A percentile compares a stretch with the other conserved stretches of the same genome.
phyloP scores from a whole-genome alignment of 2,888 invertebrate species.

The Merodon equestris region DNA sequence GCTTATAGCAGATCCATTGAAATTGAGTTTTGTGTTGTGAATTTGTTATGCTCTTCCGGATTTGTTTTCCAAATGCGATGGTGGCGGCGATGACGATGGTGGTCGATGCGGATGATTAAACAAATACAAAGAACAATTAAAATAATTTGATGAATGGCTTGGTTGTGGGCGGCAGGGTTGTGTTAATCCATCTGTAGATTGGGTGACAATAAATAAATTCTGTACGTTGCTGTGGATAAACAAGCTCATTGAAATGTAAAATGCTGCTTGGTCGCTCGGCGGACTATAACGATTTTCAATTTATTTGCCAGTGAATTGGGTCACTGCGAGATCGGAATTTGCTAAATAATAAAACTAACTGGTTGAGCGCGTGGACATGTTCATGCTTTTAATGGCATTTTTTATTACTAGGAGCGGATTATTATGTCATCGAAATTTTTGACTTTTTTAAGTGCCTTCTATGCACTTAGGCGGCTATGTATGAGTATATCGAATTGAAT shows the following conservation, averaged over 20 bases:
- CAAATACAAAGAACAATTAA: conserved; percentile 32
- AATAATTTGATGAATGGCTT: conserved; percentile 36
- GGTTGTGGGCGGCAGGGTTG: neutral
- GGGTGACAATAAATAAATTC: neutral
- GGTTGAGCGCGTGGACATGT: too few species aligned
- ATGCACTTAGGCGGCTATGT: too few species aligned
- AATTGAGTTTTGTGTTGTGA: conserved; percentile 22
- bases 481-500: too few species aligned
- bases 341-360: too few species aligned
- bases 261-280: neutral
- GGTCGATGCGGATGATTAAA: conserved; percentile 43
- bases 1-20: conserved; percentile 43
- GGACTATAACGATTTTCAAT: neutral
- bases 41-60: conserved; percentile 27
- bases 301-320: too few species aligned
- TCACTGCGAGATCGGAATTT: too few species aligned
- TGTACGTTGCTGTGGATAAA: neutral
- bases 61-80: neutral
- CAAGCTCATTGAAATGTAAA: too few species aligned
- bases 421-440: too few species aligned
- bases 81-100: neutral
- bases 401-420: too few species aligned
- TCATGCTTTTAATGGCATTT: too few species aligned
- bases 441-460: too few species aligned
- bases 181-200: neutral